Conservation (phyloP, 2,113 vertebrate species). For the Cichladusa arquata region DNA sequence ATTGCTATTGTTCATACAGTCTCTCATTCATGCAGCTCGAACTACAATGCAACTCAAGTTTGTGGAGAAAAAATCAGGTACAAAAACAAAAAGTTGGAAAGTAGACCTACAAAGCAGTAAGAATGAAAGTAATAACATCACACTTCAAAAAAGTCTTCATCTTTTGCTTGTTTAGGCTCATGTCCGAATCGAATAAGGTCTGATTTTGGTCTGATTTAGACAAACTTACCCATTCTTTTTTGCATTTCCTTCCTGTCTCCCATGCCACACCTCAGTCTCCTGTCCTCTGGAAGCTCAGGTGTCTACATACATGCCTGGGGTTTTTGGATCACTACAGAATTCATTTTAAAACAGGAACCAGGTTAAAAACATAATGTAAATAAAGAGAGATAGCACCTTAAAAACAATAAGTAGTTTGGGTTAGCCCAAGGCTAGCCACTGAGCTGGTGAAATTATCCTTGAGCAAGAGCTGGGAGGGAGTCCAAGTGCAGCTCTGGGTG, state of each 20-base stretch:
- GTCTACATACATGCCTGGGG: fast-evolving
- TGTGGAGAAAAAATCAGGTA: fast-evolving
- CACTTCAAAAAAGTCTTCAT: not conserved
- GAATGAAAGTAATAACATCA: not conserved
- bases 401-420: not conserved
- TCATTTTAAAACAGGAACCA: not conserved
- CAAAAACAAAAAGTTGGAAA: not conserved
- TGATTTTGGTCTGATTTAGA: not conserved
- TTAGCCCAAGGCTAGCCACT: not conserved
- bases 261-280: not conserved
- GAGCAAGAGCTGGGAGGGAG: not conserved
- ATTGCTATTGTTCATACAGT: not conserved
- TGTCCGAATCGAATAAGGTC: fast-evolving
- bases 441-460: not conserved
- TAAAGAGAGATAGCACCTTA: not conserved
- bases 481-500: not conserved
- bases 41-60: not conserved
- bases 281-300: not conserved
- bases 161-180: not conserved
- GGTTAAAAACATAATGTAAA: not conserved
- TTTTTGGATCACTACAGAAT: not conserved
- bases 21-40: fast-evolving
- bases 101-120: not conserved
- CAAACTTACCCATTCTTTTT: not conserved
- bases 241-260: not conserved